Conservation (phyloP, 2,888 invertebrate species). For the Ophion ellenae region DNA sequence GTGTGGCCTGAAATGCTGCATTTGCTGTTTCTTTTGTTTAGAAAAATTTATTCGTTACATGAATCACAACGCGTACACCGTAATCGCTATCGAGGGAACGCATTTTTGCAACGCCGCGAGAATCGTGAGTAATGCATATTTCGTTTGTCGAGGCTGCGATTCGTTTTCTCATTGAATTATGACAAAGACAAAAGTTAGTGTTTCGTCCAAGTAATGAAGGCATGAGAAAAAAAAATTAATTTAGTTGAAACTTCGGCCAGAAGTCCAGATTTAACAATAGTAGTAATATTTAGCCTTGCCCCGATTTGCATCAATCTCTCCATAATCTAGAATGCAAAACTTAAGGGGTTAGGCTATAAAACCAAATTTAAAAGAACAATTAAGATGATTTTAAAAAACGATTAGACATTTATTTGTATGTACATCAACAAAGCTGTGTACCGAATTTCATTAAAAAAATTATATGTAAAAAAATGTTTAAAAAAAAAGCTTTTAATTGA, state of each 20-base stretch:
- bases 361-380: no score
- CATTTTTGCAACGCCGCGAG: slow-evolving; percentile 96
- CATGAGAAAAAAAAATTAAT: no score
- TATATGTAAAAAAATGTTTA: no score
- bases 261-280: not conserved
- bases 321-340: not conserved
- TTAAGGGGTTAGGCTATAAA: not conserved
- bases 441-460: no score
- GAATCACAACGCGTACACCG: slow-evolving; percentile 97
- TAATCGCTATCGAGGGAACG: slow-evolving; percentile 95
- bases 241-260: not conserved
- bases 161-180: not conserved
- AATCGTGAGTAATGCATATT: slow-evolving; percentile 86
- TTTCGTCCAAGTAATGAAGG: no score
- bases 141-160: not conserved
- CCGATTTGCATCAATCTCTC: not conserved
- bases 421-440: no score
- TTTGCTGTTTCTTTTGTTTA: slow-evolving; percentile 95
- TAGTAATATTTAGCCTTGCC: no score
- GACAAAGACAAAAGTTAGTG: not conserved
- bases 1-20: slow-evolving; percentile 92
- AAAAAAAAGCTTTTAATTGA: no score
- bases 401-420: no score
- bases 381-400: no score
- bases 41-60: slow-evolving; percentile 96